Evolutionary conservation across 2,797 vertebrate genomes (phyloP).

Genomic region (Lagocephalus sceleratus): DNA sequence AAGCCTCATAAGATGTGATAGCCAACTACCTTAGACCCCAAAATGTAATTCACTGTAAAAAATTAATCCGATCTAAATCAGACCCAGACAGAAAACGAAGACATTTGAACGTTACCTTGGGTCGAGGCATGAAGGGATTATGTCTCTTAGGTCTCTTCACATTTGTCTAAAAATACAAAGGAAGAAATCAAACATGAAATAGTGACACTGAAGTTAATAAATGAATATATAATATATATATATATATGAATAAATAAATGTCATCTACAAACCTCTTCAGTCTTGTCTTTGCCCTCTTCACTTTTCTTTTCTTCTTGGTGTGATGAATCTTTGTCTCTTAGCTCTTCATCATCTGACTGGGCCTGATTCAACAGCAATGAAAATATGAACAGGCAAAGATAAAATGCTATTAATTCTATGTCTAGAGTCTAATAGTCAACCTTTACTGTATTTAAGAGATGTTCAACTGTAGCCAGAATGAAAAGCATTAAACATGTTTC

Average conservation of each 20-base stretch:
- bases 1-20: too few species aligned
- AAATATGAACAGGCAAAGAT: neutral
- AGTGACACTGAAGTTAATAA: too few species aligned
- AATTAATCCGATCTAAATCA: neutral
- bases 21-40: too few species aligned
- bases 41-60: too few species aligned
- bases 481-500: too few species aligned
- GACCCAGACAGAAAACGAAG: neutral
- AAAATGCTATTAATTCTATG: too few species aligned
- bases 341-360: conserved; percentile 48
- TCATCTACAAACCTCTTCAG: conserved; percentile 25
- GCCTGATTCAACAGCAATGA: conserved; percentile 26
- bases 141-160: conserved; percentile 55
- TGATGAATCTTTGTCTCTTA: conserved; percentile 33
- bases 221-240: too few species aligned
- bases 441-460: too few species aligned
- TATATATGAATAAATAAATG: neutral
- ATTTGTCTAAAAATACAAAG: conserved; percentile 50
- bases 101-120: conserved; percentile 53
- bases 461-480: too few species aligned
- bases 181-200: too few species aligned
- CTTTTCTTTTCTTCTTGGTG: conserved; percentile 32
- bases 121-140: conserved; percentile 67
- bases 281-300: conserved; percentile 30
- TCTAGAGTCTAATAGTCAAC: too few species aligned